Conservation (phyloP, 2,797 vertebrate genomes). For the Bradypodion ventrale region DNA sequence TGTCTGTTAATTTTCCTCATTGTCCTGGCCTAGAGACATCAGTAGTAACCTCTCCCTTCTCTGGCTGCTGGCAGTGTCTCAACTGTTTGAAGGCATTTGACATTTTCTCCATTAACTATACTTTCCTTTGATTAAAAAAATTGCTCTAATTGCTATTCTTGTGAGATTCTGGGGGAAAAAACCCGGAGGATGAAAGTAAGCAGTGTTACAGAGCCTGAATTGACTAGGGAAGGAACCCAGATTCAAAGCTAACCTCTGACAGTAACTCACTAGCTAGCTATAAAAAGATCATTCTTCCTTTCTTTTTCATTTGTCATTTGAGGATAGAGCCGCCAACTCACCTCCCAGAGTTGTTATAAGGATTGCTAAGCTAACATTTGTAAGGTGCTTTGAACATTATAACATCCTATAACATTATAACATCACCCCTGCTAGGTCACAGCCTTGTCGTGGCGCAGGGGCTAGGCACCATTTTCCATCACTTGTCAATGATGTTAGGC, state of each 20-base stretch:
- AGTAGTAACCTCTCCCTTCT: not conserved
- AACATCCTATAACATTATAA: too few relatives aligned
- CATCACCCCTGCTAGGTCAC: too few relatives aligned
- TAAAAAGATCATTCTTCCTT: not conserved
- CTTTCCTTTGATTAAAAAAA: conserved; percentile 12
- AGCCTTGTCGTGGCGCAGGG: too few relatives aligned
- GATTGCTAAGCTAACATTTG: not conserved
- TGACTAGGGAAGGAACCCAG: not conserved
- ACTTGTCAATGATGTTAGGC: too few relatives aligned
- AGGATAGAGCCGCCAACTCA: not conserved
- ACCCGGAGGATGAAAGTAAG: not conserved
- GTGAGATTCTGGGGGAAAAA: not conserved
- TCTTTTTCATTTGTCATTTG: not conserved
- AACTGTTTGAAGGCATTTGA: conserved; percentile 3
- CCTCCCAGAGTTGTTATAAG: not conserved
- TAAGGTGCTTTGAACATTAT: not conserved
- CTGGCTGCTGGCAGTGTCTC: conserved; percentile 6
- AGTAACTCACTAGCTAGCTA: not conserved
- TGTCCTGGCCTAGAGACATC: conserved; percentile 9
- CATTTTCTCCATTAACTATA: not conserved
- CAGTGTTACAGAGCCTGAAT: not conserved
- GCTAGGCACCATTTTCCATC: too few relatives aligned
- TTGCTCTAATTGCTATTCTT: not conserved
- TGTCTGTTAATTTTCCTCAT: conserved; percentile 4
- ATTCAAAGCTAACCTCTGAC: not conserved